These are phyloP conservation scores for Mimachlamys varia DNA, from an alignment of 2,888 invertebrate species.

Conservation along the genomic window DNA sequence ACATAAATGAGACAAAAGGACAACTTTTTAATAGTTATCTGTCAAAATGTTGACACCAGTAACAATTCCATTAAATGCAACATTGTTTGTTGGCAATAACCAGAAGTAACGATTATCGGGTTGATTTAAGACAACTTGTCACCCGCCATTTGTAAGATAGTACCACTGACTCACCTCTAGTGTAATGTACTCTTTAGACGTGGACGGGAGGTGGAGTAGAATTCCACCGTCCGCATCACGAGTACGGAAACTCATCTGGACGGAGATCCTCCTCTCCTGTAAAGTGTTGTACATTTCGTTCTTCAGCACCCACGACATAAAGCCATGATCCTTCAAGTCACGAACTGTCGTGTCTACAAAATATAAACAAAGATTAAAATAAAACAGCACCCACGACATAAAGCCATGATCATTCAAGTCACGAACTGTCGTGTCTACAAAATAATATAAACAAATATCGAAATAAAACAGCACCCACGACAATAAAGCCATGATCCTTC, in stretches of 20 bases:
- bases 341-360: conserved; percentile 76
- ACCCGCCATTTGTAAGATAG: too few relatives aligned
- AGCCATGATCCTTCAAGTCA: conserved; percentile 95
- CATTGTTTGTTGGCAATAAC: too few relatives aligned
- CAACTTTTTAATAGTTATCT: too few relatives aligned
- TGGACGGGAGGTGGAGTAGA: conserved; percentile 89
- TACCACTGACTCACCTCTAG: too few relatives aligned
- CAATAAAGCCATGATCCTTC: conserved; percentile 96
- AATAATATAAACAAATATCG: too few relatives aligned
- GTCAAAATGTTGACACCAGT: too few relatives aligned
- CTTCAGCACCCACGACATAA: conserved; percentile 96
- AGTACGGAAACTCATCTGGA: conserved; percentile 96
- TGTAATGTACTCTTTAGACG: conserved; percentile 84
- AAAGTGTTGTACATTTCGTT: conserved; percentile 67
- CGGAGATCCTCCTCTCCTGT: conserved; percentile 57
- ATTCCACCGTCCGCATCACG: conserved; percentile 96
- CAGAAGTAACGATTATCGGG: too few relatives aligned
- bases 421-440: conserved; percentile 46
- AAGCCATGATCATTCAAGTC: conserved; percentile 97
- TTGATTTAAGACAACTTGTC: too few relatives aligned
- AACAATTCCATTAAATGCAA: too few relatives aligned
- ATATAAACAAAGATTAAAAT: background rate
- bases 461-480: conserved; percentile 96
- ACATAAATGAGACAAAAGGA: too few relatives aligned
- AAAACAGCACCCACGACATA: conserved; percentile 91